phyloP scores from a whole-genome alignment of 1,140 invertebrate genomes.

The Drosophila micromelanica region DNA sequence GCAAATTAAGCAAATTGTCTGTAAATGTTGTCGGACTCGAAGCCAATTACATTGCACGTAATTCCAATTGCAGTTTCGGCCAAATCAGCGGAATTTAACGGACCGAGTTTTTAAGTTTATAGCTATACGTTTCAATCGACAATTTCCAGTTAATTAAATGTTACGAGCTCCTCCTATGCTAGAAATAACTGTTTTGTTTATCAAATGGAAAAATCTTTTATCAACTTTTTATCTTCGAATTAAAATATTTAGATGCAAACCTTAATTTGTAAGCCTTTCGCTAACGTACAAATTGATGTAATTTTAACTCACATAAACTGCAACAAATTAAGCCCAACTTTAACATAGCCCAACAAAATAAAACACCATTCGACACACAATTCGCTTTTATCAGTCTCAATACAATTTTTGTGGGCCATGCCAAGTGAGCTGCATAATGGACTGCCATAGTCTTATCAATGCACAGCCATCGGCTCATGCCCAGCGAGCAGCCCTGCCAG shows the following conservation, averaged over 20 bases:
- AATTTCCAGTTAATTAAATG: conserved; percentile 36
- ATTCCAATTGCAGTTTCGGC: conserved; percentile 22
- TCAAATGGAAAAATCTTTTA: neutral
- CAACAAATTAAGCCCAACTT: neutral
- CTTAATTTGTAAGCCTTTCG: neutral
- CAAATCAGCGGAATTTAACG: conserved; percentile 44
- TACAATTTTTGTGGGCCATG: conserved; percentile 50
- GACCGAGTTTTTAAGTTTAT: conserved; percentile 36
- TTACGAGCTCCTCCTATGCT: neutral
- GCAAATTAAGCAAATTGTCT: conserved; percentile 35
- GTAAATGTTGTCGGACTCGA: conserved; percentile 18
- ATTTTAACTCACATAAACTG: neutral
- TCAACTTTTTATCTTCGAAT: no score
- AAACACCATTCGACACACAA: conserved; percentile 21
- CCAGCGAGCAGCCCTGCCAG: conserved; percentile 18
- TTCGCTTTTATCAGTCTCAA: conserved; percentile 44
- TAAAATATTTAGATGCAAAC: no score
- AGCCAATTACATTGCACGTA: conserved; percentile 29
- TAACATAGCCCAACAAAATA: neutral
- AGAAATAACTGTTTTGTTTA: neutral
- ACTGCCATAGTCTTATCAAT: conserved; percentile 71
- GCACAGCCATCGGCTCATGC: conserved; percentile 49
- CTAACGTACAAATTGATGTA: neutral
- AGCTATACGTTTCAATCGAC: conserved; percentile 19
- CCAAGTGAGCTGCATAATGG: conserved; percentile 75